phyloP scores from a whole-genome alignment of 2,888 invertebrate species.

The Andrena trimmerana region DNA sequence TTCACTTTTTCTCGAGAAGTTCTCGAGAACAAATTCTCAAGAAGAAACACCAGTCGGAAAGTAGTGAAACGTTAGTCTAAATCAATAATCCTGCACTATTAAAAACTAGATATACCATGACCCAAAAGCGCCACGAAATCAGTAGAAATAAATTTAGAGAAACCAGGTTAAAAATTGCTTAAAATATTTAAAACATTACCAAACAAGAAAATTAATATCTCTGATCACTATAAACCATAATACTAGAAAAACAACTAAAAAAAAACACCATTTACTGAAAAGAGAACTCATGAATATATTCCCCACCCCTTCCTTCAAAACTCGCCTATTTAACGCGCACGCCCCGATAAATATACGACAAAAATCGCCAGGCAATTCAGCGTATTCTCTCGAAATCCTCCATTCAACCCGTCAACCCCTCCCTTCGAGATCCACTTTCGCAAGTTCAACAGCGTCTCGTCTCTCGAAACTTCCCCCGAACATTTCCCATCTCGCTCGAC shows the following conservation, averaged over 20 bases:
- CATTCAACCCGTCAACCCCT: conserved; percentile 29
- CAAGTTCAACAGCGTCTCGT: conserved; percentile 30
- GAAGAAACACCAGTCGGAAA: no score
- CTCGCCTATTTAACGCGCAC: conserved; percentile 20
- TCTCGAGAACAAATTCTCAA: no score
- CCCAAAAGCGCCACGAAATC: no score
- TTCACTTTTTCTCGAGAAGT: no score
- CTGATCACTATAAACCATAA: background rate
- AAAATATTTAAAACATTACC: no score
- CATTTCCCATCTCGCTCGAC: conserved; percentile 37
- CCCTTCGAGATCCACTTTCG: conserved; percentile 41
- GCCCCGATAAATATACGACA: conserved; percentile 1
- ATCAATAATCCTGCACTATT: no score
- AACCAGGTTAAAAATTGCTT: no score
- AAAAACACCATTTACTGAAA: background rate
- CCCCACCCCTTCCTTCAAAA: background rate
- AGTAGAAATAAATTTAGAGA: no score
- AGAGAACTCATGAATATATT: background rate
- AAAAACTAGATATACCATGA: no score
- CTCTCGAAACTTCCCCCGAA: conserved; percentile 21
- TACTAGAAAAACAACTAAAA: background rate
- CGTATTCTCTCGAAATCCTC: conserved; percentile 11
- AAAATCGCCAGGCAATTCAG: conserved; percentile 31
- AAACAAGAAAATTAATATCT: no score
- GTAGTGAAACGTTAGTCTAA: no score